Base-by-base conservation (phyloP, 2,888 invertebrate genomes). In the Xylocampa areola region DNA sequence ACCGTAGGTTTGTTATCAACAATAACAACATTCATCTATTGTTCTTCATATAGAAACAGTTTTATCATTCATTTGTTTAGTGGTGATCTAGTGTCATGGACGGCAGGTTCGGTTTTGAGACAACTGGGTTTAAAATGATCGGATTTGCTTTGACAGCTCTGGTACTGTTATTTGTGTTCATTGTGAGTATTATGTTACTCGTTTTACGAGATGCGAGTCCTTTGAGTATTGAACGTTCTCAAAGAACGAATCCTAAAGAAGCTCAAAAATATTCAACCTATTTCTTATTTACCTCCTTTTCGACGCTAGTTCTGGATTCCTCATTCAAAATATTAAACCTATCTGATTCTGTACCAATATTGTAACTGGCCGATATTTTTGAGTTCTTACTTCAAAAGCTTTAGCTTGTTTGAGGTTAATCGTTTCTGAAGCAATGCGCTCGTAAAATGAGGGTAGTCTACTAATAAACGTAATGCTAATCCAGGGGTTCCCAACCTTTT, bases 131-230 rank as follows among this genome's bases (percentile, higher is more conserved):
- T 27, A 82, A 79, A 65, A 70, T 81, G 67, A 67, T 88, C 53
- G 80, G 85, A 76, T 70, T 82, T 21, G 77, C 78, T 33, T 52
- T 87, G 19, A 74, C 77, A 55, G 73, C 80, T 57, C 60, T 85
- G 81, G 86, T 88, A 79, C 54, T 54, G 65, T 13, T 66, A 29
- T 63, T 62, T 51, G 37, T 66, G 52, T 51, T 65, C 60, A 33
- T 51, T 40, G 33, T 23, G 23, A 33, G 44, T 44, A 16, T 2
- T n/a, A 7, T 30, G 27, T 14, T 25, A 2, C 16, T 16, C 17
- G 25, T 17, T 10, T 23, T 17, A 27, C 4, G 16, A 40, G 40
- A 27, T n/a, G 3, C n/a, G n/a, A n/a, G n/a, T n/a, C n/a, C n/a
- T n/a, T n/a, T n/a, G n/a, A n/a, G n/a, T n/a, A n/a, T n/a, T n/a